Base-by-base conservation (phyloP, 2,113 vertebrate genomes). In the Hyaena hyaena region DNA sequence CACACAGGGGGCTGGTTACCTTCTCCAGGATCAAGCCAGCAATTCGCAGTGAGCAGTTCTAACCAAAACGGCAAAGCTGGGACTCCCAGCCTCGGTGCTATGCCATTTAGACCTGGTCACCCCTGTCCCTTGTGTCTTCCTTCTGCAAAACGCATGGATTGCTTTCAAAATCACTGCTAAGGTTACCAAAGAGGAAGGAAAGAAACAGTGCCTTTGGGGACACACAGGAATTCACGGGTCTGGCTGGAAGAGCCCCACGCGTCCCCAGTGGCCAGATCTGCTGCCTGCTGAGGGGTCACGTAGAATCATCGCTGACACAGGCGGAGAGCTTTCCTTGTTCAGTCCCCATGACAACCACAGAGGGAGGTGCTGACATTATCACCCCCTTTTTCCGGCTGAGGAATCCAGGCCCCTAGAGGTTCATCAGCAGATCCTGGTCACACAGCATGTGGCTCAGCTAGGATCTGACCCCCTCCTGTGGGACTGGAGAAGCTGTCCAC, bases 231-330 rank as follows among this genome's bases (percentile, higher is more conserved):
- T 53, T 39, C 16, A 1, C 4, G 2, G 66, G 10, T 4, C 3
- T 6, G 12, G 10, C 19, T 8, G 17, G 61, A 23, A 43, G 73
- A 28, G 10, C 48, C 65, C 58, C 58, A 1, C 39, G 39, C 1
- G 0, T 58, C 76, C 14, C 68, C 55, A 4, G 9, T 0, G 4
- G 35, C 45, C 73, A 14, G 15, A 12, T 26, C 45, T 21, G 45
- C 66, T 2, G 21, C 45, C 45, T 9, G 2, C 65, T 0, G 0
- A 2, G 3, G 15, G 63, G 5, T 24, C 26, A 11, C 2, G 0
- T 0, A 0, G 2, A 4, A 11, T 6, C 2, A 33, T 19, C 8
- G 0, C 43, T 2, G 2, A 26, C 1, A 4, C 23, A 1, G 3
- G 28, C 1, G 0, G 0, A 39, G 19, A 4, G 2, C 48, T 1